phyloP scores from a whole-genome alignment of 2,113 vertebrate genomes.

The Todiramphus chloris region DNA sequence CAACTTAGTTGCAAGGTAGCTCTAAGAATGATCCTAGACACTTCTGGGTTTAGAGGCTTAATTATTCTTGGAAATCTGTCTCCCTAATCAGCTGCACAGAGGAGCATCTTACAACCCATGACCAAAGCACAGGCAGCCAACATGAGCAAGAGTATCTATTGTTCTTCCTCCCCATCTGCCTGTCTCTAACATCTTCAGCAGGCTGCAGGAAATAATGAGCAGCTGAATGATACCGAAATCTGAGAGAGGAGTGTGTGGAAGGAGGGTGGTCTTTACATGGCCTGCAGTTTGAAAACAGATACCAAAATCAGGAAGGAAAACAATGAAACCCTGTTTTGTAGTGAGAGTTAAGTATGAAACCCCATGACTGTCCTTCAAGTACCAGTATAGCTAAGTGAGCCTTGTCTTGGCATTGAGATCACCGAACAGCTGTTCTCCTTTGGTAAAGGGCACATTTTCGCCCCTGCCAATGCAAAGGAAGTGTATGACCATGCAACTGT shows the following conservation, averaged over 20 bases:
- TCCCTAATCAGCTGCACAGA: not conserved
- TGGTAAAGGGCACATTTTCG: not conserved
- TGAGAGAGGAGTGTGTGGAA: not conserved
- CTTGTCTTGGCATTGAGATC: not conserved
- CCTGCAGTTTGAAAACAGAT: not conserved
- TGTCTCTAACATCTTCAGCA: not conserved
- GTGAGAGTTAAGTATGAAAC: not conserved
- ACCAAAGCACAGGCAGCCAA: not conserved
- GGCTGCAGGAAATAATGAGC: not conserved
- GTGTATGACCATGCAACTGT: not conserved
- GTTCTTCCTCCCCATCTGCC: not conserved
- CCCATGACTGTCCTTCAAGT: not conserved
- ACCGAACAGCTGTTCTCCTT: not conserved
- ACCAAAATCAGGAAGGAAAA: not conserved
- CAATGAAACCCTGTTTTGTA: not conserved
- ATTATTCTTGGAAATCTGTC: not conserved
- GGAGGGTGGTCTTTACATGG: not conserved
- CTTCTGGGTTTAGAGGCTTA: not conserved
- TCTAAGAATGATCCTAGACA: not conserved
- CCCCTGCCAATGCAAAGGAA: not conserved
- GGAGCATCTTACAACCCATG: not conserved
- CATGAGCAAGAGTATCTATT: not conserved
- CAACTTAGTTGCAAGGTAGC: not conserved
- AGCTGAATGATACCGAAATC: not conserved
- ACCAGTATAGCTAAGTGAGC: not conserved